phyloP scores from a whole-genome alignment of 2,113 vertebrate genomes.

The Nyctibius bracteatus region DNA sequence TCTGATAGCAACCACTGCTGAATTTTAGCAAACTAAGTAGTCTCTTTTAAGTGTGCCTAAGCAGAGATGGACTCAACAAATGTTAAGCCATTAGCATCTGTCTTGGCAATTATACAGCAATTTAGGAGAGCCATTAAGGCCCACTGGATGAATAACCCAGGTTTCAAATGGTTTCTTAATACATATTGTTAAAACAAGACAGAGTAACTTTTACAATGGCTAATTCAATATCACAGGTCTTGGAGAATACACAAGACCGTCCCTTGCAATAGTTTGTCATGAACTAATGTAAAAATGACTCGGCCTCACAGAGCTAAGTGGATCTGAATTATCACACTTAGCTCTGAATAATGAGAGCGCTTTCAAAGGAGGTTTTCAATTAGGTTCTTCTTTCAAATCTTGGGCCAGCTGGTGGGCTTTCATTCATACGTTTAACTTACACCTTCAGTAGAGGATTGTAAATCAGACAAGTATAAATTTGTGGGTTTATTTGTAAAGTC shows the following conservation, averaged over 20 bases:
- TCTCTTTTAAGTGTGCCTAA: not conserved
- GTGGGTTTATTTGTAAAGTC: not conserved
- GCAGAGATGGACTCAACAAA: not conserved
- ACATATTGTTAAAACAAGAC: not conserved
- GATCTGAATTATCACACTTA: not conserved
- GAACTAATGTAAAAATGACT: not conserved
- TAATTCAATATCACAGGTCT: not conserved
- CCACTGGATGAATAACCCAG: not conserved
- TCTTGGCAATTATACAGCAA: slow-evolving; percentile 33
- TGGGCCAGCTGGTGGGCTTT: not conserved
- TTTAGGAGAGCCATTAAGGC: slow-evolving; percentile 21
- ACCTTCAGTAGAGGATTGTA: not conserved
- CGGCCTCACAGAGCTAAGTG: not conserved
- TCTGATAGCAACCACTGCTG: not conserved
- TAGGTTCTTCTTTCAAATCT: not conserved
- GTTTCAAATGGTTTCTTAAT: slow-evolving; percentile 4
- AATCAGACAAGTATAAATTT: not conserved
- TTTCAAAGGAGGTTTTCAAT: not conserved
- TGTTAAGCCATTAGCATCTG: not conserved
- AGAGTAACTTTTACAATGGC: not conserved
- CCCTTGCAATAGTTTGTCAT: not conserved
- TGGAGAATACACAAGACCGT: not conserved
- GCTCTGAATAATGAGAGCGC: not conserved
- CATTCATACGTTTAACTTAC: not conserved
- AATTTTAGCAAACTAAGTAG: not conserved